Evolutionary conservation across 2,797 vertebrate species (phyloP).

Genomic region (Labroides dimidiatus): DNA sequence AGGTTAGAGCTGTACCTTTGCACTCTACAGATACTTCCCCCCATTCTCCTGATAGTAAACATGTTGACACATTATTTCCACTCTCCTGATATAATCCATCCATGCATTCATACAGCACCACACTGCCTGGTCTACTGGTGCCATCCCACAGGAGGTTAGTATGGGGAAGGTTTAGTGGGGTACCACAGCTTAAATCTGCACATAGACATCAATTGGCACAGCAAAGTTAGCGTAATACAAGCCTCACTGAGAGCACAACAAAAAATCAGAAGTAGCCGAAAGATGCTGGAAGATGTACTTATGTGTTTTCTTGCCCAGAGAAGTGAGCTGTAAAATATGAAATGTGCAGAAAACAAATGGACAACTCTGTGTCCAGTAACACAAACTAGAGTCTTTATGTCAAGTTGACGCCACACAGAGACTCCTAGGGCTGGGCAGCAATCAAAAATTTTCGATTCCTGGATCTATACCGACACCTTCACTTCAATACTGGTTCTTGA

Average conservation of each 20-base stretch:
- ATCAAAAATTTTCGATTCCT: too few species aligned
- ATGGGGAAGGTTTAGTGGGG: conserved; percentile 77
- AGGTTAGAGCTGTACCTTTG: conserved; percentile 78
- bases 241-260: background rate
- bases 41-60: conserved; percentile 83
- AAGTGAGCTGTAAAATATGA: background rate
- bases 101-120: conserved; percentile 82
- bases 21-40: conserved; percentile 81
- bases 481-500: too few species aligned
- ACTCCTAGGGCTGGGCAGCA: too few species aligned
- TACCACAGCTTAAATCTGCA: conserved; percentile 87
- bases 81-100: conserved; percentile 82
- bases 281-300: background rate
- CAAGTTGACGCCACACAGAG: too few species aligned
- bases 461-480: too few species aligned
- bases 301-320: background rate
- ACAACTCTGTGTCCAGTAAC: too few species aligned
- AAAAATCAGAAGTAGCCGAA: background rate
- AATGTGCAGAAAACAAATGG: background rate
- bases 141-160: conserved; percentile 82
- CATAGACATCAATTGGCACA: conserved; percentile 58
- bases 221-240: background rate
- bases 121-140: conserved; percentile 73
- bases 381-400: too few species aligned
- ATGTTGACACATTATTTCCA: conserved; percentile 80